Conservation (phyloP, 2,113 vertebrate genomes). For the Gasterosteus nipponicus region DNA sequence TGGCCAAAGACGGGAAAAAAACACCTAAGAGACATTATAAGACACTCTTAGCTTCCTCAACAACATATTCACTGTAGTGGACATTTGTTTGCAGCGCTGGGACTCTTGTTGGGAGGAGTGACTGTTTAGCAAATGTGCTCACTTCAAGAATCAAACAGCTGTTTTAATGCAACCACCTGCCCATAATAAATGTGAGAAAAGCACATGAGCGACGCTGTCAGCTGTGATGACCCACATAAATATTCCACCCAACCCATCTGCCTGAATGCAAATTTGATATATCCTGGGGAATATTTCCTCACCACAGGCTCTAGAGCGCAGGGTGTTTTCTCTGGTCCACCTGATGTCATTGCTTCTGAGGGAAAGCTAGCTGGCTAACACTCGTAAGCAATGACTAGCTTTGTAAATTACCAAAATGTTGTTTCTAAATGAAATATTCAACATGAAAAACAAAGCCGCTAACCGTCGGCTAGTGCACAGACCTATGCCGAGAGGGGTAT, state of each 20-base stretch:
- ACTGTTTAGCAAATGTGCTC: neutral
- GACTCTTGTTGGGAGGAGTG: neutral
- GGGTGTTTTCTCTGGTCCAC: neutral
- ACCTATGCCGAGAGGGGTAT: no score
- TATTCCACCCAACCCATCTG: neutral
- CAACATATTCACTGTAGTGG: neutral
- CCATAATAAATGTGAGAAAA: neutral
- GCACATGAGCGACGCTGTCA: neutral
- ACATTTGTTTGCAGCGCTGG: neutral
- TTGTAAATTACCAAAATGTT: neutral
- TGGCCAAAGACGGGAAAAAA: conserved; percentile 79
- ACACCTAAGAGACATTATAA: conserved; percentile 67
- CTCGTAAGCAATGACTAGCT: no score
- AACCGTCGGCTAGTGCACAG: neutral
- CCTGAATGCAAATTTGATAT: neutral
- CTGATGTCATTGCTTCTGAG: no score
- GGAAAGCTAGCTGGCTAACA: neutral
- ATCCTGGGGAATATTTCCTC: neutral
- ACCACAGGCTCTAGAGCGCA: neutral
- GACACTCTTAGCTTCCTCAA: neutral
- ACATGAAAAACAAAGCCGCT: neutral
- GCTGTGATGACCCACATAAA: neutral
- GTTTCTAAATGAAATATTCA: neutral
- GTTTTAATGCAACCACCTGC: neutral
- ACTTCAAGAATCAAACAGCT: neutral